Conservation (phyloP, 37 sponge, comb jelly and placozoan species). For the Corticium candelabrum region DNA sequence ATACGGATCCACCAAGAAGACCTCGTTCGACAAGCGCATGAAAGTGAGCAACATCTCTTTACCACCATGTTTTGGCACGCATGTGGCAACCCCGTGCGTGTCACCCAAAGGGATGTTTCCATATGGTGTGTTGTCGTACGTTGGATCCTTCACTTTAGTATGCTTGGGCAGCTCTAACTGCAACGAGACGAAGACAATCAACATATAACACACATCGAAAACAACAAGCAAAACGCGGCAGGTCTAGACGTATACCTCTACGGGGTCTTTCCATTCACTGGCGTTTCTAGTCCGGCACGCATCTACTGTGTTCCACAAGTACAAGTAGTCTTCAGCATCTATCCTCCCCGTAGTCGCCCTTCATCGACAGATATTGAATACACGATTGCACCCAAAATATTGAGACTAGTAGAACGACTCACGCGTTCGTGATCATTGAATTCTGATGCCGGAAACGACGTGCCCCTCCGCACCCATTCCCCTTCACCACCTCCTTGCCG, state of each 20-base stretch:
- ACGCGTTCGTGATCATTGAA: background rate
- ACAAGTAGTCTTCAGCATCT: background rate
- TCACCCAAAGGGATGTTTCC: background rate
- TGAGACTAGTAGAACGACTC: too few relatives aligned
- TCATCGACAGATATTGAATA: too few relatives aligned
- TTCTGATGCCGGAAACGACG: background rate
- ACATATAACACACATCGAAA: too few relatives aligned
- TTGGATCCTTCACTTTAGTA: background rate
- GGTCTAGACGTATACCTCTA: too few relatives aligned
- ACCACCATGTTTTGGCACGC: background rate
- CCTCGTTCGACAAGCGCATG: background rate
- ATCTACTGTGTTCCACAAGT: background rate
- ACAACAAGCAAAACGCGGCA: too few relatives aligned
- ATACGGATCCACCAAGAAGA: background rate
- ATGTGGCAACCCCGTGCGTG: background rate
- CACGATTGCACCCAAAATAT: conserved; percentile 2
- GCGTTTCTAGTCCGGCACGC: too few relatives aligned
- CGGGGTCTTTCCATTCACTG: too few relatives aligned
- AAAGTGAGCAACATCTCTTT: background rate
- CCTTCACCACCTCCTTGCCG: background rate
- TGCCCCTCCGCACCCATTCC: background rate
- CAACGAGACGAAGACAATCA: background rate
- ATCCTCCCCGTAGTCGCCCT: background rate
- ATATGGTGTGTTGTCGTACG: background rate
- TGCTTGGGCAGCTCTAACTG: background rate